A percentile compares a stretch with the other conserved stretches of the same genome.
Conservation (phyloP, 1,140 invertebrate species). For the Saxidomus purpurata region DNA sequence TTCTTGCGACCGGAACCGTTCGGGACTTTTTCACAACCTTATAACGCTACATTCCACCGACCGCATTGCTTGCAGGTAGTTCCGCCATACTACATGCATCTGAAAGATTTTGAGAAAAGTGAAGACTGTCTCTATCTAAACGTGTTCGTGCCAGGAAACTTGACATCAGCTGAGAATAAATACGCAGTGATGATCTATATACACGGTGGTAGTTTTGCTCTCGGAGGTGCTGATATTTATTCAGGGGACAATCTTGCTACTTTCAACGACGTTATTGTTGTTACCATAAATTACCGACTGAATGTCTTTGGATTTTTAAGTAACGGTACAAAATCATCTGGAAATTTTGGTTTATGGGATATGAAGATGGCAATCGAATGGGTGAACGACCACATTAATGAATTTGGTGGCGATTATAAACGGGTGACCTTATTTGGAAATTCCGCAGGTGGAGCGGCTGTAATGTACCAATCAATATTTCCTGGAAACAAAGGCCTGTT, state of each 20-base stretch:
- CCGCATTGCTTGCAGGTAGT: slow-evolving; percentile 3
- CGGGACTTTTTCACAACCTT: not conserved
- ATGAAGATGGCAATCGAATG: slow-evolving; percentile 91
- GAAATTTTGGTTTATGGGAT: slow-evolving; percentile 91
- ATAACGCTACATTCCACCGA: slow-evolving; percentile 21
- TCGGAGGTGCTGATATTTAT: slow-evolving; percentile 96
- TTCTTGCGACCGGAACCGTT: slow-evolving; percentile 33
- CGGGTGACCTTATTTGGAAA: slow-evolving; percentile 91
- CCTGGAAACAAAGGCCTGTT: slow-evolving; percentile 70
- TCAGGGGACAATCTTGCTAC: slow-evolving; percentile 95
- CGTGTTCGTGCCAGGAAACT: slow-evolving; percentile 92
- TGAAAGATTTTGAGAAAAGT: not conserved
- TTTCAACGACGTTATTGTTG: slow-evolving; percentile 96
- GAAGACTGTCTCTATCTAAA: slow-evolving; percentile 98
- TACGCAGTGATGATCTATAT: slow-evolving; percentile 97
- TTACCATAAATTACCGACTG: slow-evolving; percentile 97
- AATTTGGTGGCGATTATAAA: slow-evolving; percentile 91
- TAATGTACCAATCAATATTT: slow-evolving; percentile 70
- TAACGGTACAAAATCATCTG: slow-evolving; percentile 77
- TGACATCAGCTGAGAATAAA: not conserved
- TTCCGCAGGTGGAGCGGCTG: slow-evolving; percentile 84
- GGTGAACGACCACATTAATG: slow-evolving; percentile 90
- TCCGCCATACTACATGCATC: not conserved
- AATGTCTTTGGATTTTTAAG: slow-evolving; percentile 91
- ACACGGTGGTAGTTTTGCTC: slow-evolving; percentile 97